Evolutionary conservation across 2,888 invertebrate species (phyloP).

Genomic region (Matsumyia berberina): DNA sequence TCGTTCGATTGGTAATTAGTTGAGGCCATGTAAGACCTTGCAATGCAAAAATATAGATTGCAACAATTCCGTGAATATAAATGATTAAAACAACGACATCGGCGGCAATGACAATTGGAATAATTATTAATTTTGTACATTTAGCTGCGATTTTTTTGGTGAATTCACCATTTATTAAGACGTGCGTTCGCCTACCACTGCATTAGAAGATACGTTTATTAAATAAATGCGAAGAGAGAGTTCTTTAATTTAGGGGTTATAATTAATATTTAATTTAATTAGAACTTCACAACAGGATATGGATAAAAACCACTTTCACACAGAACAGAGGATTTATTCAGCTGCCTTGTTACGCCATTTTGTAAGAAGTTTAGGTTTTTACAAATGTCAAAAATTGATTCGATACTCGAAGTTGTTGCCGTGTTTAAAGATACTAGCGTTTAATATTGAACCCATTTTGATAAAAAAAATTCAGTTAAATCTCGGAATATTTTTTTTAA

Average conservation of each 20-base stretch:
- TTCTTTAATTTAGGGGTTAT: slow-evolving; percentile 4
- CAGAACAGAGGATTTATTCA: slow-evolving; percentile 44
- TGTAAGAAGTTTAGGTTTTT: slow-evolving; percentile 21
- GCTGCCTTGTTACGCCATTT: slow-evolving; percentile 75
- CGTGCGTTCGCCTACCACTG: not conserved
- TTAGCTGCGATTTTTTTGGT: slow-evolving; percentile 27
- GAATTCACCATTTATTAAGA: slow-evolving; percentile 40
- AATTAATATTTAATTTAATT: slow-evolving; percentile 62
- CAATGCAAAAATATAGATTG: slow-evolving; percentile 42
- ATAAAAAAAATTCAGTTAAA: no score
- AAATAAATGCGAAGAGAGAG: slow-evolving; percentile 9
- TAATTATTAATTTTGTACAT: slow-evolving; percentile 42
- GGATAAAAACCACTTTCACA: slow-evolving; percentile 21
- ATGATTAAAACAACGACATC: slow-evolving; percentile 2
- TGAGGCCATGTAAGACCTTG: slow-evolving; percentile 59
- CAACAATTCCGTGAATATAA: slow-evolving; percentile 7
- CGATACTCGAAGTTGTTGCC: slow-evolving; percentile 34
- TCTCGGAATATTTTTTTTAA: no score
- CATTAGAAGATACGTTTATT: not conserved
- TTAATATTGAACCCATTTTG: no score
- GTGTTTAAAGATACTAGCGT: not conserved
- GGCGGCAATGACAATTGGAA: slow-evolving; percentile 27
- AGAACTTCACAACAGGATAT: slow-evolving; percentile 27
- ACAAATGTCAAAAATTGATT: slow-evolving; percentile 53
- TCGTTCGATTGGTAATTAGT: slow-evolving; percentile 28